Evolutionary conservation across 2,888 invertebrate species (phyloP).

Genomic region (Drosophila histrio): DNA sequence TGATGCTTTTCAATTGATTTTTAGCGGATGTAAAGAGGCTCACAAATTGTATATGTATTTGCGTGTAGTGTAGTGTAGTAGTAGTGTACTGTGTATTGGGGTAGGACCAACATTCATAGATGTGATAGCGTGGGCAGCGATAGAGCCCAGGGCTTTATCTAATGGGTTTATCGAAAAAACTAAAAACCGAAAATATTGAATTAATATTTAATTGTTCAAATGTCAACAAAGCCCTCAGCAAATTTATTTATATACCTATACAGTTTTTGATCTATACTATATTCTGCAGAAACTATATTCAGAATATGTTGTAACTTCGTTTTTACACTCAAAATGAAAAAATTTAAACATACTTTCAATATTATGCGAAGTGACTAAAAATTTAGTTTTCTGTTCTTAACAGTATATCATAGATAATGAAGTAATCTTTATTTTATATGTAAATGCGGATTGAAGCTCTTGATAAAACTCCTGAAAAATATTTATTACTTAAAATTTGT

Average conservation of each 20-base stretch:
- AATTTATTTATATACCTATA: neutral
- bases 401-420: too few relatives aligned
- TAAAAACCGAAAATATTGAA: constrained; percentile 8
- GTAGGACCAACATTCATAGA: neutral
- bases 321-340: neutral
- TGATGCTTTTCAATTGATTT: constrained; percentile 44
- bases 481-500: too few relatives aligned
- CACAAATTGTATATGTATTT: constrained; percentile 6
- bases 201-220: constrained; percentile 28
- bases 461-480: too few relatives aligned
- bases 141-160: neutral
- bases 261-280: neutral
- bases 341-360: neutral
- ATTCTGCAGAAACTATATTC: neutral
- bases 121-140: neutral
- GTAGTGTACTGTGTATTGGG: neutral
- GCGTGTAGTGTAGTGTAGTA: neutral
- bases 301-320: neutral
- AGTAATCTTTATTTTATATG: too few relatives aligned
- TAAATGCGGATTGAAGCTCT: too few relatives aligned
- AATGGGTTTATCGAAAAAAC: constrained; percentile 3
- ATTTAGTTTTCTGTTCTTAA: too few relatives aligned
- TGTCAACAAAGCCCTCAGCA: constrained; percentile 6
- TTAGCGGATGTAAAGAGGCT: constrained; percentile 34
- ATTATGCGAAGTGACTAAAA: too few relatives aligned